Evolutionary conservation across 2,797 vertebrate species (phyloP), one percentile per base, ranked within the genome.

Genomic region (Petrocephalus sullivani): DNA sequence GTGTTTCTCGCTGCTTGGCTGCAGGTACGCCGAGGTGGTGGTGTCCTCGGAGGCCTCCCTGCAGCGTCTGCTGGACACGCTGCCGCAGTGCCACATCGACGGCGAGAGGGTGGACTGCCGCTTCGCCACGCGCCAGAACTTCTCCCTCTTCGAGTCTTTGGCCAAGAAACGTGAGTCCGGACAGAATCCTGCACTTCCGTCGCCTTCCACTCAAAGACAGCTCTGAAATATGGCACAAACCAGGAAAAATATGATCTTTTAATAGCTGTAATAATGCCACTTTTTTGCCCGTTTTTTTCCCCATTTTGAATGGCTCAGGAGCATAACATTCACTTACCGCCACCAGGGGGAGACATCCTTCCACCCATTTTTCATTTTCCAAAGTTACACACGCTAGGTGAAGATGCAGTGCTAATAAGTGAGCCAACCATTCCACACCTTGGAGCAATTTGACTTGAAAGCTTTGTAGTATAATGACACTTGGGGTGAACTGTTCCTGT

Each of bases 1-100:
- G 3, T 37, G 10, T 46, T n/a, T 14, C 5, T 3, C 51, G 4
- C 61, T 28, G 67, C 3, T 10, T 91, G 0, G 54, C 61, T 87
- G n/a, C 93, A 99, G 98, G 86, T 99, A 96, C 1, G 98, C 97
- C n/a, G 96, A 99, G 93, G 94, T 99, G 90, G 95, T 97, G 88
- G 97, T 99, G 1, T 96, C 96, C 89, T 96, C 98, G 0, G 96
- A 98, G 61, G 95, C 95, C 88, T 98, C 98, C 0, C 92, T 98
- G 56, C 97, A 97, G 92, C 94, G 94, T 88, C 94, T 99, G 85
- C 92, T 99, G 92, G 97, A 98, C 89, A 96, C 96, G 83, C 93
- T 98, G 58, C 97, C 98, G 0, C 95, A 95, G 33, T 97, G 96
- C 93, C 92, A 96, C 91, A 92, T 99, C 84, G 96, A 98, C 0